Evolutionary conservation across 2,113 vertebrate species (phyloP).

Genomic region (Butorides virescens): DNA sequence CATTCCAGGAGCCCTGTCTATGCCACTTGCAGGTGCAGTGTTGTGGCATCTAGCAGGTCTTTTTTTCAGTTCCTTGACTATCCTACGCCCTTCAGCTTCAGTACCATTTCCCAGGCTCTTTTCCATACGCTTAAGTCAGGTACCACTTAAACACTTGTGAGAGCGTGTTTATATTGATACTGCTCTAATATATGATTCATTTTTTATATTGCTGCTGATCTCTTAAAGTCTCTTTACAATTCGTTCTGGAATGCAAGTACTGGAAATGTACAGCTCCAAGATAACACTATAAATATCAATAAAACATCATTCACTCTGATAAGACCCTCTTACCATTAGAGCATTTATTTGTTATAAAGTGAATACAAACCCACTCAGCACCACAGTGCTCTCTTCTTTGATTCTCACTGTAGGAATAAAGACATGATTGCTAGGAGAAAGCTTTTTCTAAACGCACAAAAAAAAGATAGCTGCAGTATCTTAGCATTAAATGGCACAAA

Average conservation of each 20-base stretch:
- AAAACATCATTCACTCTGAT: neutral
- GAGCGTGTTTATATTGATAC: neutral
- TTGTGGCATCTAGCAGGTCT: neutral
- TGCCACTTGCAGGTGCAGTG: rapidly evolving
- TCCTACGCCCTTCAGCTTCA: neutral
- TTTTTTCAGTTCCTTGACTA: neutral
- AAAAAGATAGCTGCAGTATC: neutral
- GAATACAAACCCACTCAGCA: neutral
- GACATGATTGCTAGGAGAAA: neutral
- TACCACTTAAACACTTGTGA: neutral
- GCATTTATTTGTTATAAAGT: neutral
- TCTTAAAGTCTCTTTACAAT: neutral
- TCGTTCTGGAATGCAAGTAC: neutral
- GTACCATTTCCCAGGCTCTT: neutral
- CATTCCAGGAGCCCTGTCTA: neutral
- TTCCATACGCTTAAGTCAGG: neutral
- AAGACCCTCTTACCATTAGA: neutral
- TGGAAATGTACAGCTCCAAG: neutral
- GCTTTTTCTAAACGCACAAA: neutral
- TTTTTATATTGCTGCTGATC: neutral
- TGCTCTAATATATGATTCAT: neutral
- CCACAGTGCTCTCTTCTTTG: neutral
- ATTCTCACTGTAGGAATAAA: neutral
- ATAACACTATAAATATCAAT: neutral
- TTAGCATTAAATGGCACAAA: neutral